Percentiles rank a stretch among this genome's conserved stretches.
Conservation (phyloP, 2,113 vertebrate species). For the Rhinogobius similis region DNA sequence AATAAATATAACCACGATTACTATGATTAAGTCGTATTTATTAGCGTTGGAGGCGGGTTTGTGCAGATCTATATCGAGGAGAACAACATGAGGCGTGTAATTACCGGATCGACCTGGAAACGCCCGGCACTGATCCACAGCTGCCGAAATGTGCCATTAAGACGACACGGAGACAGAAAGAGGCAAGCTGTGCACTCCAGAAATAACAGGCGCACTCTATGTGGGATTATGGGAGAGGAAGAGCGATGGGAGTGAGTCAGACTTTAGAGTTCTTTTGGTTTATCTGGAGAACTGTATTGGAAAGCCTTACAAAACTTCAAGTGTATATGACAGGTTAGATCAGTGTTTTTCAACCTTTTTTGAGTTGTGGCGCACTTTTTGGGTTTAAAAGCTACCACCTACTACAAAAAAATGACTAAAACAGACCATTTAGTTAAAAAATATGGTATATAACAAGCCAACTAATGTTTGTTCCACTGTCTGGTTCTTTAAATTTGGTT, state of each 20-base stretch:
- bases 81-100: constrained; percentile 29
- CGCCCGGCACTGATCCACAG: constrained; percentile 28
- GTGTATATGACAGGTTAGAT: too few species aligned
- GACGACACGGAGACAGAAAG: background rate
- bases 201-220: background rate
- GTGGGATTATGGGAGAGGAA: constrained; percentile 11
- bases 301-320: too few species aligned
- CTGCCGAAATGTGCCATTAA: constrained; percentile 47
- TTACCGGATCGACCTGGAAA: constrained; percentile 36
- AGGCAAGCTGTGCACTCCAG: background rate
- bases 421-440: too few species aligned
- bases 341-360: too few species aligned
- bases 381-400: too few species aligned
- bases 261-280: constrained; percentile 15
- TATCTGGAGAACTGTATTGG: too few species aligned
- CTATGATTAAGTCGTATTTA: background rate
- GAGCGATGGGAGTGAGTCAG: background rate
- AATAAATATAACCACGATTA: too few species aligned
- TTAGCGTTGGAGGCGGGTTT: constrained; percentile 20
- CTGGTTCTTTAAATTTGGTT: too few species aligned
- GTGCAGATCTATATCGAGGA: constrained; percentile 32
- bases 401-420: too few species aligned
- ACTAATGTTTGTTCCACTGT: too few species aligned
- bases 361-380: too few species aligned
- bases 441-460: too few species aligned